phyloP scores from a whole-genome alignment of 1,140 invertebrate species.

The Latrodectus geometricus region DNA sequence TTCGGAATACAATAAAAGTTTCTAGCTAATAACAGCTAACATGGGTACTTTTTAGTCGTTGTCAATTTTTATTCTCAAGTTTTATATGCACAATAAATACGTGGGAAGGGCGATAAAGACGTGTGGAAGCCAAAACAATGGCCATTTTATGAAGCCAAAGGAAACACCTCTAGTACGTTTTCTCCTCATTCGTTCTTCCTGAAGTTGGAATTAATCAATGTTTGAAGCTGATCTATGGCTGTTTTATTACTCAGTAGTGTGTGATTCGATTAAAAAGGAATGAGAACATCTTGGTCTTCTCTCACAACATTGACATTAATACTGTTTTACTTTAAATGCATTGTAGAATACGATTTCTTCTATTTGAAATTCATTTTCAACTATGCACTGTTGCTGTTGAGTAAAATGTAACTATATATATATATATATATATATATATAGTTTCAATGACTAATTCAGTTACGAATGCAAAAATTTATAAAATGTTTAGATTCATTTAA shows the following conservation, averaged over 20 bases:
- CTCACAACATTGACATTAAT: not conserved
- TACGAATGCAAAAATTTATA: no score
- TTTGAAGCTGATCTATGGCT: not conserved
- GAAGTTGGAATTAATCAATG: constrained; percentile 8
- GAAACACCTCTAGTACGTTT: constrained; percentile 26
- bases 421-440: no score
- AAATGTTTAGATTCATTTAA: no score
- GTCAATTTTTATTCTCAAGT: not conserved
- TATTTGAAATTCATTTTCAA: not conserved
- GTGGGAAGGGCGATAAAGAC: constrained; percentile 22
- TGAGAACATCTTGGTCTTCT: not conserved
- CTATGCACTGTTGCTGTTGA: not conserved
- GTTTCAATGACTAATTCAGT: no score
- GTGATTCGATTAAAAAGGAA: constrained; percentile 52
- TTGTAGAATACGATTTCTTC: not conserved
- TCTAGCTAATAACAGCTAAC: constrained; percentile 7
- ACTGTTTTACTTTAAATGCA: not conserved
- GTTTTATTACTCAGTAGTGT: constrained; percentile 32
- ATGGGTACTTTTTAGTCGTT: constrained; percentile 25
- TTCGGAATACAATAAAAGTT: constrained; percentile 18
- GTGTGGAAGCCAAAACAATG: constrained; percentile 11
- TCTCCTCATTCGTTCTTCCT: not conserved
- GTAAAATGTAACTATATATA: not conserved
- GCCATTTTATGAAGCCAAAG: constrained; percentile 46
- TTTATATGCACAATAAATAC: constrained; percentile 50